Evolutionary conservation across 1,140 invertebrate genomes (phyloP).

Genomic region (Coptotermes formosanus): DNA sequence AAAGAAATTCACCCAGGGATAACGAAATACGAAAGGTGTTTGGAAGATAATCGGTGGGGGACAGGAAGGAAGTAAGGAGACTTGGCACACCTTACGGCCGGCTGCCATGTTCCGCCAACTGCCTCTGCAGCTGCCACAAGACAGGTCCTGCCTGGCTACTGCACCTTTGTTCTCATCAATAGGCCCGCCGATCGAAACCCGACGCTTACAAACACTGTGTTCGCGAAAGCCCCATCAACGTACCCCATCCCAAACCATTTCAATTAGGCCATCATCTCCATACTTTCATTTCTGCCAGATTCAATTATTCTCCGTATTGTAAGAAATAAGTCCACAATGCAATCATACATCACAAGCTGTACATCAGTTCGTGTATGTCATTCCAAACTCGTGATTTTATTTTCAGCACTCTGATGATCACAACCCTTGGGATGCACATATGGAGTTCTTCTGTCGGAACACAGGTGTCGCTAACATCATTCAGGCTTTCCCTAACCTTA

Average conservation of each 20-base stretch:
- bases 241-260: too few species aligned
- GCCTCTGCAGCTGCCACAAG: not conserved
- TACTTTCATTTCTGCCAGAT: too few species aligned
- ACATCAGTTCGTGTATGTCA: not conserved
- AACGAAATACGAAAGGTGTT: constrained; percentile 12
- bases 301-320: too few species aligned
- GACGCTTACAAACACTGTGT: too few species aligned
- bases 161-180: not conserved
- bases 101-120: not conserved
- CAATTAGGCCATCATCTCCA: too few species aligned
- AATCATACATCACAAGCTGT: too few species aligned
- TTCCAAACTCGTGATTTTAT: not conserved
- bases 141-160: not conserved
- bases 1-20: not conserved
- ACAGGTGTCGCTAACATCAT: not conserved
- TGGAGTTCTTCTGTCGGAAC: not conserved
- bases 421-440: not conserved
- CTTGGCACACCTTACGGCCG: not conserved
- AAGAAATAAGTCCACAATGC: too few species aligned
- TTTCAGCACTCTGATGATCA: not conserved
- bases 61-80: not conserved
- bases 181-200: not conserved
- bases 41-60: not conserved
- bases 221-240: too few species aligned
- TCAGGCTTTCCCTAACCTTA: not conserved